A percentile compares a stretch with the other conserved stretches of the same genome.
These are phyloP conservation scores for Pristis pectinata DNA, from an alignment of 2,797 vertebrate species.

Conservation along the genomic window DNA sequence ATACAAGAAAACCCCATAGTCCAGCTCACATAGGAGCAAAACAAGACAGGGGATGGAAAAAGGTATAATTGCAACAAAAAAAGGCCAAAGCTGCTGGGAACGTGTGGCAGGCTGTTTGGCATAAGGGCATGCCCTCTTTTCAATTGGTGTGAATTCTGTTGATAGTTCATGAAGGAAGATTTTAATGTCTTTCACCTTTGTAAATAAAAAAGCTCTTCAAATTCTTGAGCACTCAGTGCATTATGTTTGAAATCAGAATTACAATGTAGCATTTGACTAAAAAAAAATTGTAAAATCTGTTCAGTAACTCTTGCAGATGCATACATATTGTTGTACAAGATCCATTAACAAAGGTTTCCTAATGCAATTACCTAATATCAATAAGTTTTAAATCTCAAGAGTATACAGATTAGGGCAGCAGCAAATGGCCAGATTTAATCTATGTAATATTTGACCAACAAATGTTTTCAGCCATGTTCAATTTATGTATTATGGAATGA, in stretches of 20 bases:
- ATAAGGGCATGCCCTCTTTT: background rate
- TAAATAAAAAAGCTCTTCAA: no score
- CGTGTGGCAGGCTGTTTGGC: background rate
- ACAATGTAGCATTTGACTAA: background rate
- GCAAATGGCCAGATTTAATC: background rate
- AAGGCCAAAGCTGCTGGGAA: background rate
- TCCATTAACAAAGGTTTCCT: background rate
- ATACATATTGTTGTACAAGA: background rate
- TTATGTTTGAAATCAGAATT: conserved; percentile 5
- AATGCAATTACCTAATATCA: background rate
- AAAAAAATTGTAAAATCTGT: background rate
- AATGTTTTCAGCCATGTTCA: background rate
- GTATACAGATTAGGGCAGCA: background rate
- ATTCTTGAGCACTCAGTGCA: background rate
- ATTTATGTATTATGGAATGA: background rate
- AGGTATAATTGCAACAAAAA: background rate
- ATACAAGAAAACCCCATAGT: background rate
- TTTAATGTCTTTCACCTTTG: background rate
- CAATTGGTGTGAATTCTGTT: background rate
- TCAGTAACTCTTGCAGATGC: background rate
- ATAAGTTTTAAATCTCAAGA: background rate
- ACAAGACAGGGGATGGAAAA: background rate
- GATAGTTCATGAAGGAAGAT: background rate
- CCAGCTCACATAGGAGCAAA: background rate
- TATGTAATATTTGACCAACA: background rate